Conservation (phyloP, 2,888 invertebrate genomes). For the Pycnomerus fuliginosus region DNA sequence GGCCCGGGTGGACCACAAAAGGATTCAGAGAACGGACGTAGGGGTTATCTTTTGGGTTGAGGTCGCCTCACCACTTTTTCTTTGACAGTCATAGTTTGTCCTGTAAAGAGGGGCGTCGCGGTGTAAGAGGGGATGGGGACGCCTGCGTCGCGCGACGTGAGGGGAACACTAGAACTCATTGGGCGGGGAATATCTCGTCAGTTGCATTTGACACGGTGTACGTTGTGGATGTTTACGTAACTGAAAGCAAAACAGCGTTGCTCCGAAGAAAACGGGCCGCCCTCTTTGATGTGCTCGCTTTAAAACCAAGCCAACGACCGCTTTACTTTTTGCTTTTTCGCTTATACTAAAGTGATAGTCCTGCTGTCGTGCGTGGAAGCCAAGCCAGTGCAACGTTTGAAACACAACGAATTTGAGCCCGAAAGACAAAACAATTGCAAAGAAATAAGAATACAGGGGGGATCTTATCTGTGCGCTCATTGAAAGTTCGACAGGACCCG, state of each 20-base stretch:
- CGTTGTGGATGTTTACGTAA: conserved; percentile 8
- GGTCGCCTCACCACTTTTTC: conserved; percentile 47
- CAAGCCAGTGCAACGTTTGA: too few relatives aligned
- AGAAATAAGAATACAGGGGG: too few relatives aligned
- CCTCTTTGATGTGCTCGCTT: too few relatives aligned
- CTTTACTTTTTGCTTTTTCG: too few relatives aligned
- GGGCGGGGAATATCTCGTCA: conserved; percentile 45
- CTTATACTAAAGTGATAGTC: too few relatives aligned
- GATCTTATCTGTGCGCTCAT: conserved; percentile 1
- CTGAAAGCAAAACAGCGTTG: conserved; percentile 6
- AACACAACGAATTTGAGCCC: too few relatives aligned
- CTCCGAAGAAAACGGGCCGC: conserved; percentile 4
- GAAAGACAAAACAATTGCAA: too few relatives aligned
- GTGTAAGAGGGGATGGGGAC: conserved; percentile 42
- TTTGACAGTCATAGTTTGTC: conserved; percentile 46
- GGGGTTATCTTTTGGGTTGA: conserved; percentile 48
- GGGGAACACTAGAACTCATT: conserved; percentile 41
- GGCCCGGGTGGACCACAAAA: too few relatives aligned
- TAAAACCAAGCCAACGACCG: neutral
- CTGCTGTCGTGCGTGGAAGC: too few relatives aligned
- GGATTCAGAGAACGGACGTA: conserved; percentile 14
- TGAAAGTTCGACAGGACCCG: conserved; percentile 30
- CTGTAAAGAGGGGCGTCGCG: conserved; percentile 41
- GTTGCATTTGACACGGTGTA: conserved; percentile 35
- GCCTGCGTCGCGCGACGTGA: conserved; percentile 41